Evolutionary conservation across 2,113 vertebrate species (phyloP).

Genomic region (Eptesicus fuscus): DNA sequence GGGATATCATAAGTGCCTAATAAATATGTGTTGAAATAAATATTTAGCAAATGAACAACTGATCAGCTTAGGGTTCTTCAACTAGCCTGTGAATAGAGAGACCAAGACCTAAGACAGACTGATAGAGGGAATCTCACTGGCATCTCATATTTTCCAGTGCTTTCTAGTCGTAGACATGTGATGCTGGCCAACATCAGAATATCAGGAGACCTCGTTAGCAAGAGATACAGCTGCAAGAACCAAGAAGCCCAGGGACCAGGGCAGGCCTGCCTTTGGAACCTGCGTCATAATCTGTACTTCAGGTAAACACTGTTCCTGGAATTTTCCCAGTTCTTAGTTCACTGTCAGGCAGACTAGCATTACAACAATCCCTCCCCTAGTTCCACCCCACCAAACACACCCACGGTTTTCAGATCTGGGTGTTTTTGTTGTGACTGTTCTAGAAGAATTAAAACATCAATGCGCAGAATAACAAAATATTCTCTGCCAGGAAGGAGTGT

Average conservation of each 20-base stretch:
- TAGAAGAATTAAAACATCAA: slow-evolving; percentile 50
- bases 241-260: background rate
- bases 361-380: background rate
- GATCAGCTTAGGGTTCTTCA: background rate
- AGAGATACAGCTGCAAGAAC: background rate
- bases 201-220: background rate
- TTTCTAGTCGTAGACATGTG: background rate
- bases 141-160: background rate
- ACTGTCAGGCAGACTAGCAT: background rate
- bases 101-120: background rate
- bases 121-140: background rate
- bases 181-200: background rate
- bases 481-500: slow-evolving; percentile 17
- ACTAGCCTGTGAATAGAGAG: background rate
- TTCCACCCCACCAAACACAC: background rate
- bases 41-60: background rate
- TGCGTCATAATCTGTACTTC: background rate
- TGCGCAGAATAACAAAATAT: slow-evolving; percentile 52
- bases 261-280: background rate
- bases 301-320: background rate
- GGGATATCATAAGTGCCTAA: background rate
- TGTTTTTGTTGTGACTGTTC: background rate
- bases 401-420: background rate
- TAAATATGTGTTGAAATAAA: background rate
- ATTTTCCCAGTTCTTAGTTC: background rate